A percentile compares a stretch with the other conserved stretches of the same genome.
These are phyloP conservation scores for Apeltes quadracus DNA, from an alignment of 2,113 vertebrate genomes.

Conservation along the genomic window DNA sequence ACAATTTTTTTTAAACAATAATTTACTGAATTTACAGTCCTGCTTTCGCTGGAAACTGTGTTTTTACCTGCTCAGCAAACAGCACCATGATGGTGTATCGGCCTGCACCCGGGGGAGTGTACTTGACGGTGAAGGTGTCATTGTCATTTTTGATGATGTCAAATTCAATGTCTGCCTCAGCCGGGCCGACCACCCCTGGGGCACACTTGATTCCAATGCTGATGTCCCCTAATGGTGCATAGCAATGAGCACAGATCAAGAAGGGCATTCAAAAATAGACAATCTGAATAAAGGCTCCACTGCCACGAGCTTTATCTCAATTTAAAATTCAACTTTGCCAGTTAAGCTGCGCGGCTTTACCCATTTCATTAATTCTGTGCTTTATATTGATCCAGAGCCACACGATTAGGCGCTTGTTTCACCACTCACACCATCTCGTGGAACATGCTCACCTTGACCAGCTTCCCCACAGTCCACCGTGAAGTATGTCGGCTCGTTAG, in stretches of 20 bases:
- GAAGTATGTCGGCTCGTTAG: constrained; percentile 95
- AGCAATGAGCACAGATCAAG: constrained; percentile 51
- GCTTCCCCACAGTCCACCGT: constrained; percentile 95
- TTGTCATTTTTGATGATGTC: constrained; percentile 99
- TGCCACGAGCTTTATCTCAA: constrained; percentile 19
- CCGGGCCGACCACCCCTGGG: constrained; percentile 89
- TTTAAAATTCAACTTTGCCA: constrained; percentile 22
- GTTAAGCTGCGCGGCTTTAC: not conserved
- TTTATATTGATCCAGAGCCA: constrained; percentile 1
- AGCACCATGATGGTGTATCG: constrained; percentile 96
- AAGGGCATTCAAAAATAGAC: constrained; percentile 52
- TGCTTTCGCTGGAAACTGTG: not conserved
- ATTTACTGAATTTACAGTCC: not conserved
- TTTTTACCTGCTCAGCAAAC: constrained; percentile 90
- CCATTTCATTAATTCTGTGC: constrained; percentile 2
- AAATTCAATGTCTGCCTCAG: constrained; percentile 94
- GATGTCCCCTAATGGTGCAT: constrained; percentile 86
- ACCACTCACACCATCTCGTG: constrained; percentile 22
- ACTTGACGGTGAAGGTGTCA: constrained; percentile 97
- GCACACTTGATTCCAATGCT: constrained; percentile 97
- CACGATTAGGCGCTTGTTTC: not conserved
- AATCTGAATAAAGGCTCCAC: constrained; percentile 40
- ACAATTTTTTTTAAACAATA: not conserved
- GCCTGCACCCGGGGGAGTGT: constrained; percentile 87
- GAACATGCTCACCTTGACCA: constrained; percentile 85